phyloP scores from a whole-genome alignment of 2,888 invertebrate genomes.

The Lamproptera curius region DNA sequence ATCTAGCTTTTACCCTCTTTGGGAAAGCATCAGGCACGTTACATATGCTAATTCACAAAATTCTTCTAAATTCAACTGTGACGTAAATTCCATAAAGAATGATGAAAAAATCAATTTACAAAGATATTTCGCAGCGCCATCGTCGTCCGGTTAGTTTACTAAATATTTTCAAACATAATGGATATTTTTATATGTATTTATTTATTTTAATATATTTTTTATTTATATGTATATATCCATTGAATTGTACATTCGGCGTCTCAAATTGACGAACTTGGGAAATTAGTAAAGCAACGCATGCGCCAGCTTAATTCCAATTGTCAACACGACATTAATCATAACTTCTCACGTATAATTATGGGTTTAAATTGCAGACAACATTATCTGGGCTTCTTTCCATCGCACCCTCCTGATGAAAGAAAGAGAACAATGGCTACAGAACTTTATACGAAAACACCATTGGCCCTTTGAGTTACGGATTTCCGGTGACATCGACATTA shows the following conservation, averaged over 20 bases:
- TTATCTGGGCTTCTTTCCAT: constrained; percentile 62
- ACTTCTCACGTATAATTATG: not conserved
- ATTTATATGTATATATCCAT: not conserved
- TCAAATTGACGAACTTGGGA: too few species aligned
- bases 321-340: not conserved
- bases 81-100: constrained; percentile 42
- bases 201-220: not conserved
- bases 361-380: constrained; percentile 38
- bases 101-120: constrained; percentile 41
- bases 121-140: constrained; percentile 1
- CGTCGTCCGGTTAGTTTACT: not conserved
- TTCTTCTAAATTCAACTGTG: constrained; percentile 41
- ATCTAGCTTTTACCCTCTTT: constrained; percentile 47
- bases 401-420: constrained; percentile 48
- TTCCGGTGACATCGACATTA: constrained; percentile 39
- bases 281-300: too few species aligned
- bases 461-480: constrained; percentile 65
- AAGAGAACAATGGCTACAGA: constrained; percentile 38
- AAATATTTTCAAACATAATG: too few species aligned
- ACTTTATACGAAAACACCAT: constrained; percentile 40
- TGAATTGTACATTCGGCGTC: too few species aligned
- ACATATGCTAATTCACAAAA: constrained; percentile 41
- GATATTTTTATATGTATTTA: not conserved
- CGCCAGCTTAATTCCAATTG: too few species aligned
- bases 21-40: constrained; percentile 51